Evolutionary conservation across 2,888 invertebrate genomes (phyloP).

Genomic region (Xylota segnis): DNA sequence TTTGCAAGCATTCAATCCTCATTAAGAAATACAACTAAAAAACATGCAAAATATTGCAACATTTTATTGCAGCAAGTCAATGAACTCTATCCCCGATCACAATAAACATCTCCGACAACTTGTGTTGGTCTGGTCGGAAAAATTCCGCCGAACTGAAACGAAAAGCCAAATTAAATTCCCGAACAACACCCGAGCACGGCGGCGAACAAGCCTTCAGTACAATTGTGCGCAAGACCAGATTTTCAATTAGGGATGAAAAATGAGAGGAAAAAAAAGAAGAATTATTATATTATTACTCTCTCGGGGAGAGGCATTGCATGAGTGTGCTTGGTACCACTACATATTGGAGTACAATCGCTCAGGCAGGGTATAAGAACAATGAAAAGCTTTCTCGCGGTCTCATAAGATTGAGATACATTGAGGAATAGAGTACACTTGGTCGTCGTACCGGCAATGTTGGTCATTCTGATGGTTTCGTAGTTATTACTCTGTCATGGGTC

Average conservation of each 20-base stretch:
- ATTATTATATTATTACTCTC: slow-evolving; percentile 3
- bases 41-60: background rate
- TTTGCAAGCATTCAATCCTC: background rate
- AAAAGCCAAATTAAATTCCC: slow-evolving; percentile 16
- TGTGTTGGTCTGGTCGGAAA: background rate
- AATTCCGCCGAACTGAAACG: slow-evolving; percentile 31
- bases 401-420: background rate
- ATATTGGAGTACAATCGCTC: background rate
- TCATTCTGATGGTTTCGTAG: too few relatives aligned
- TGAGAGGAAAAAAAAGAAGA: background rate
- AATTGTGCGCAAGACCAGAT: slow-evolving; percentile 50
- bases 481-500: too few relatives aligned
- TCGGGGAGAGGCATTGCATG: background rate
- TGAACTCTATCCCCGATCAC: slow-evolving; percentile 12
- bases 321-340: background rate
- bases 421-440: too few relatives aligned
- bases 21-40: background rate
- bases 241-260: slow-evolving; percentile 26
- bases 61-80: slow-evolving; percentile 17
- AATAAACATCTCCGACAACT: slow-evolving; percentile 7
- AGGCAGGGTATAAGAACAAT: background rate
- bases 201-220: slow-evolving; percentile 18
- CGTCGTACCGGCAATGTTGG: too few relatives aligned
- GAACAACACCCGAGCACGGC: slow-evolving; percentile 30
- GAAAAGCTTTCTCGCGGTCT: background rate